Evolutionary conservation across 2,888 invertebrate species (phyloP), one percentile per base, ranked within the genome.

Genomic region (Cantharis nigra): DNA sequence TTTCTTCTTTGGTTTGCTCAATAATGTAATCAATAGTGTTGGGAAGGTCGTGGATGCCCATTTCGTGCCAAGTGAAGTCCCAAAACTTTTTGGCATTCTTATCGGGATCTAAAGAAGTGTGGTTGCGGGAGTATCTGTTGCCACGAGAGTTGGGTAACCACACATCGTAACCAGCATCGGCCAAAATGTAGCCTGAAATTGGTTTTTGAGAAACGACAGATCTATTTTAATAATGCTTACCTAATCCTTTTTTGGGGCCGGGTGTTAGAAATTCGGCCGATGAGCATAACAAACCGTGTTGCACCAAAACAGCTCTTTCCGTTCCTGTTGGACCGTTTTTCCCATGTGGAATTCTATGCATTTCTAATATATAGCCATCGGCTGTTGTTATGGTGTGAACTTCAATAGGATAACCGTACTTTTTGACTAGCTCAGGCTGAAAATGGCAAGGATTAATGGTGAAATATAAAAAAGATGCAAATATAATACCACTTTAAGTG

Each of bases 31-130:
- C 93, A 64, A 97, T 92, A 89, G 93, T 93, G 0, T 94, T 91
- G 0, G 96, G 95, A 62, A 97, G 85, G 87, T 97, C 97, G 80
- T 89, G 91, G 73, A 90, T 87, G 0, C 93, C 95, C 86, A 96
- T 95, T 85, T 95, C 93, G 84, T 96, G 94, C 93, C 94, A 97
- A 74, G 95, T 95, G 65, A 82, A 83, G 64, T 81, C 79, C 83
- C 83, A 83, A 74, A 82, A 83, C 67, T 80, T 74, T 49, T n/a
- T 49, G n/a, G 18, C 63, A 2, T 71, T 16, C 9, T 14, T 16
- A 16, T 72, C 65, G 9, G 64, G 33, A 26, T 71, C 62, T 9
- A 85, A 83, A 10, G 85, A 87, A 10, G 87, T 83, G 83, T 93
- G 92, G 16, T 86, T 85, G 73, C 88, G 87, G 10, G 90, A 90